Conservation (phyloP, 2,888 invertebrate species). For the Callyntrura sp. region DNA sequence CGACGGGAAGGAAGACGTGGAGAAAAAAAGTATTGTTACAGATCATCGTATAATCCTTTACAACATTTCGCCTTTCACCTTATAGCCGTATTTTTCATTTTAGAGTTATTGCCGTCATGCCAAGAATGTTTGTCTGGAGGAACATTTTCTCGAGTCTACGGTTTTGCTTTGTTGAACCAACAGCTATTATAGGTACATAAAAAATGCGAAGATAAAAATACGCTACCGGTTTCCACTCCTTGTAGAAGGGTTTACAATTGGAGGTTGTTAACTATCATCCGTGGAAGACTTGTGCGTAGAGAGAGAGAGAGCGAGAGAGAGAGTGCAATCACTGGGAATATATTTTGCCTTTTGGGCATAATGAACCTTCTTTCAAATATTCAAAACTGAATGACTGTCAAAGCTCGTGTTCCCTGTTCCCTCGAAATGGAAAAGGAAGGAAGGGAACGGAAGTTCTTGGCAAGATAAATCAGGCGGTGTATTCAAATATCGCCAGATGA, state of each 20-base stretch:
- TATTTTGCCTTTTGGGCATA: constrained; percentile 38
- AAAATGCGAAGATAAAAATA: neutral
- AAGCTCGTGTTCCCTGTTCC: constrained; percentile 1
- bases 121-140: constrained; percentile 34
- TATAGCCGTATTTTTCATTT: constrained; percentile 47
- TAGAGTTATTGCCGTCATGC: constrained; percentile 57
- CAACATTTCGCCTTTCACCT: constrained; percentile 29
- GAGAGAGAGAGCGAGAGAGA: no score
- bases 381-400: constrained; percentile 52
- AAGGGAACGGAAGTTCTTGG: constrained; percentile 35
- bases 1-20: neutral
- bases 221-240: constrained; percentile 1
- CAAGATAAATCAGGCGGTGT: constrained; percentile 20
- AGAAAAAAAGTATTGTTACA: constrained; percentile 27
- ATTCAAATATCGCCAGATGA: neutral
- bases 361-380: constrained; percentile 47
- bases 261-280: no score
- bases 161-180: neutral
- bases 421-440: constrained; percentile 9
- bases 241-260: no score
- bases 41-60: constrained; percentile 10
- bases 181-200: constrained; percentile 5
- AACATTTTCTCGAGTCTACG: neutral
- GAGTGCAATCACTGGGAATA: no score
- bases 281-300: no score